A percentile compares a stretch with the other conserved stretches of the same genome.
Conservation (phyloP, 2,113 vertebrate species). For the Chionomys nivalis region DNA sequence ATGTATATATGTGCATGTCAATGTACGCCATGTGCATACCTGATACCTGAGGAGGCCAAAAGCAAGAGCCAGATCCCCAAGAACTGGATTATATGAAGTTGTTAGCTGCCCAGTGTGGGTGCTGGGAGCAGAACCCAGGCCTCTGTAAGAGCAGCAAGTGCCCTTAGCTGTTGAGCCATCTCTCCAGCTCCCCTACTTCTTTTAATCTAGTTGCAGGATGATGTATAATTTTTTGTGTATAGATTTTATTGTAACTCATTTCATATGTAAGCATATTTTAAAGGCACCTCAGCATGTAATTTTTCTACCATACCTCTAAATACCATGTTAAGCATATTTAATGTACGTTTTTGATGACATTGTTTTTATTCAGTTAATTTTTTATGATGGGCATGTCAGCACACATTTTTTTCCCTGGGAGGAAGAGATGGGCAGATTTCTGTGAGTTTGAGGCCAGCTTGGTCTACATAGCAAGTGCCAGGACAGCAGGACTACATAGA, state of each 20-base stretch:
- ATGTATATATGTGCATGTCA: background rate
- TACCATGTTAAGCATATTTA: background rate
- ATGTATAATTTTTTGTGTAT: slow-evolving; percentile 16
- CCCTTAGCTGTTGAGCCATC: no score
- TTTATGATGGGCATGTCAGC: background rate
- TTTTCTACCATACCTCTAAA: slow-evolving; percentile 36
- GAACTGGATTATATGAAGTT: background rate
- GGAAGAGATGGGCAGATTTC: background rate
- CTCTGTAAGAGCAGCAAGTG: background rate
- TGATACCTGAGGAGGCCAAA: background rate
- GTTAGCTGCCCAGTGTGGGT: background rate
- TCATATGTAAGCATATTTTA: slow-evolving; percentile 8
- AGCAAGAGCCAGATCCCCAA: background rate
- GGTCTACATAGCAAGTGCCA: no score
- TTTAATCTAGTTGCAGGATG: slow-evolving; percentile 11
- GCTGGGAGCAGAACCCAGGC: background rate
- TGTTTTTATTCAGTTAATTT: background rate
- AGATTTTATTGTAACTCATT: slow-evolving; percentile 19
- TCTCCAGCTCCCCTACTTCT: background rate
- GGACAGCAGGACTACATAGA: background rate
- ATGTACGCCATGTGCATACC: background rate
- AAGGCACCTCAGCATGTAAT: background rate
- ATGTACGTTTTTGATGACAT: background rate
- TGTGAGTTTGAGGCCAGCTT: background rate
- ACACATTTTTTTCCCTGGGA: background rate